Conservation (phyloP, 2,888 invertebrate species). For the Platypus cylindrus region DNA sequence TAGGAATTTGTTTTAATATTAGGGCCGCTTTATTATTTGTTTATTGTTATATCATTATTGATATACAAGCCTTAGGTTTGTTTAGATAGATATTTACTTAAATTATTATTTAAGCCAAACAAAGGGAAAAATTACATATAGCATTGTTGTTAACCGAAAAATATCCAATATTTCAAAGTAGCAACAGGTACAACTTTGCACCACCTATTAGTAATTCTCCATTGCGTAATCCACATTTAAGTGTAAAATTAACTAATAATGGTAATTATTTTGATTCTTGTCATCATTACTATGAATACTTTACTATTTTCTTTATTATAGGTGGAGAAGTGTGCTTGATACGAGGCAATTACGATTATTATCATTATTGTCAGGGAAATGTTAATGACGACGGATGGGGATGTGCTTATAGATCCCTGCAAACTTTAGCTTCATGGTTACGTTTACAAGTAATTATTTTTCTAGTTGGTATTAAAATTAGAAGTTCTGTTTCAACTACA, state of each 20-base stretch:
- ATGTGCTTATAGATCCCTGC: conserved; percentile 94
- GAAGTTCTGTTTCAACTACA: no score
- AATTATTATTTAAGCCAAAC: conserved; percentile 48
- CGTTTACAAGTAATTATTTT: conserved; percentile 56
- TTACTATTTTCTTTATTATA: conserved; percentile 3
- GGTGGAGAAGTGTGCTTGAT: conserved; percentile 48
- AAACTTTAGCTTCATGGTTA: conserved; percentile 95
- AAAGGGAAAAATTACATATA: conserved; percentile 57
- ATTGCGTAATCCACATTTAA: conserved; percentile 64
- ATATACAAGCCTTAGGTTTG: no score
- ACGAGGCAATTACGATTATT: conserved; percentile 80
- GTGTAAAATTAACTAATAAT: conserved; percentile 30
- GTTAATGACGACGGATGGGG: conserved; percentile 99
- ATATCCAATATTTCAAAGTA: conserved; percentile 62
- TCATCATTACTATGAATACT: not conserved
- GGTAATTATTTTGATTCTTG: conserved; percentile 19
- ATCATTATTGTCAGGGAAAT: conserved; percentile 92
- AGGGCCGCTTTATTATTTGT: conserved; percentile 3
- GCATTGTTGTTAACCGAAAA: conserved; percentile 53
- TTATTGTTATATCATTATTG: conserved; percentile 7
- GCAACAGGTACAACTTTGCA: conserved; percentile 49
- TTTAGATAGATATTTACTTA: no score
- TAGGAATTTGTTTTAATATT: not conserved
- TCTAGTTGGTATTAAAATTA: no score
- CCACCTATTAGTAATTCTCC: conserved; percentile 38